These are phyloP conservation scores for Clarias magur DNA, from an alignment of 2,113 vertebrate genomes.

Conservation along the genomic window DNA sequence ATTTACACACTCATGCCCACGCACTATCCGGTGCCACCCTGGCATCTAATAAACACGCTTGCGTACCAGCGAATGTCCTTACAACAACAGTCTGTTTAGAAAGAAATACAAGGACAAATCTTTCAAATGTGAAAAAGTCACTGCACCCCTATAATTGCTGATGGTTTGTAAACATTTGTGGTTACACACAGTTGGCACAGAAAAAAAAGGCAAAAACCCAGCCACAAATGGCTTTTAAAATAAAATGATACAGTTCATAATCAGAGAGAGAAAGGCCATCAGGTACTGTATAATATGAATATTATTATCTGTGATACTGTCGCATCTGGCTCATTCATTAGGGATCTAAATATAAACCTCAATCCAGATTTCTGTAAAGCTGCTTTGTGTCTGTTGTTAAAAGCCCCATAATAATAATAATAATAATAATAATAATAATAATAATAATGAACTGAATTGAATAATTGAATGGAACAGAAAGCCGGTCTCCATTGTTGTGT, in stretches of 20 bases:
- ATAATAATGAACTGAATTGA: neutral
- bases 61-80: slow-evolving; percentile 11
- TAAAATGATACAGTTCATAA: neutral
- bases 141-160: slow-evolving; percentile 18
- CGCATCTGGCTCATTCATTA: neutral
- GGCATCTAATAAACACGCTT: neutral
- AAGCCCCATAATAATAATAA: neutral
- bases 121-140: neutral
- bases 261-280: neutral
- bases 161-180: slow-evolving; percentile 26
- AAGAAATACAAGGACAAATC: neutral
- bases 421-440: neutral
- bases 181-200: slow-evolving; percentile 22
- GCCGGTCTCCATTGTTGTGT: neutral
- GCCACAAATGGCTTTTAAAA: neutral
- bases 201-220: neutral
- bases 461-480: neutral
- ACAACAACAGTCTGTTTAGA: neutral
- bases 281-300: neutral
- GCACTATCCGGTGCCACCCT: neutral
- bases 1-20: neutral
- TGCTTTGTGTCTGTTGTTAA: neutral
- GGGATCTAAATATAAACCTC: neutral
- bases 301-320: neutral
- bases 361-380: neutral